Percentiles rank a stretch among this genome's conserved stretches.
phyloP scores from a whole-genome alignment of 2,113 vertebrate genomes.

The Dunckerocampus dactyliophorus region DNA sequence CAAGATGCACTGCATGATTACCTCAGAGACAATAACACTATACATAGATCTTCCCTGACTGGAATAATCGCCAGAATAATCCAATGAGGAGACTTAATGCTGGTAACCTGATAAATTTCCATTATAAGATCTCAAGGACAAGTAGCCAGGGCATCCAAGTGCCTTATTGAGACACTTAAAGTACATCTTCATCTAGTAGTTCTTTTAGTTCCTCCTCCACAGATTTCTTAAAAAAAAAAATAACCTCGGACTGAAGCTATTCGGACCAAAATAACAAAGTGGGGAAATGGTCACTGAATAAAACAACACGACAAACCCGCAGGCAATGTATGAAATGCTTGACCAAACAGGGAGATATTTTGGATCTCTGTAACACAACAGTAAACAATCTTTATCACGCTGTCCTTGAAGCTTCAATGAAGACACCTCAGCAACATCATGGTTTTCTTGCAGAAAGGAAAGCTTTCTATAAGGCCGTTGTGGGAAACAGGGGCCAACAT shows the following conservation, averaged over 20 bases:
- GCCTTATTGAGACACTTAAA: constrained; percentile 22
- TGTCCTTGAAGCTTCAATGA: background rate
- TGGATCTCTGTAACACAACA: constrained; percentile 2
- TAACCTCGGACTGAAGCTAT: constrained; percentile 18
- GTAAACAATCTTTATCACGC: background rate
- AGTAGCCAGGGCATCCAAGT: constrained; percentile 24
- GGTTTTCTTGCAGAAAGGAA: background rate
- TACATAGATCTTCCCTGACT: constrained; percentile 2
- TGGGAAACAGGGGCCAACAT: background rate
- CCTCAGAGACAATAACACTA: constrained; percentile 15
- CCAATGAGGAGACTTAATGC: constrained; percentile 6
- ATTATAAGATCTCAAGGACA: constrained; percentile 24
- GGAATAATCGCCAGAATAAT: constrained; percentile 24
- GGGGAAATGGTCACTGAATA: constrained; percentile 29
- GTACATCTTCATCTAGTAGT: constrained; percentile 10
- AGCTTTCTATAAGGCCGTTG: background rate
- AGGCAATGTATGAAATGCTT: constrained; percentile 25
- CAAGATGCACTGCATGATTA: constrained; percentile 7
- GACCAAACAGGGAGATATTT: background rate
- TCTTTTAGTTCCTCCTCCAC: constrained; percentile 25
- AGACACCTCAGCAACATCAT: background rate
- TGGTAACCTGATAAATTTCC: constrained; percentile 20
- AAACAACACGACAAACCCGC: constrained; percentile 29
- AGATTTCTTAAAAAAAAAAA: constrained; percentile 8
- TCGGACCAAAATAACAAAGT: constrained; percentile 22